phyloP scores from a whole-genome alignment of 2,113 vertebrate species.

The Blennius ocellaris region DNA sequence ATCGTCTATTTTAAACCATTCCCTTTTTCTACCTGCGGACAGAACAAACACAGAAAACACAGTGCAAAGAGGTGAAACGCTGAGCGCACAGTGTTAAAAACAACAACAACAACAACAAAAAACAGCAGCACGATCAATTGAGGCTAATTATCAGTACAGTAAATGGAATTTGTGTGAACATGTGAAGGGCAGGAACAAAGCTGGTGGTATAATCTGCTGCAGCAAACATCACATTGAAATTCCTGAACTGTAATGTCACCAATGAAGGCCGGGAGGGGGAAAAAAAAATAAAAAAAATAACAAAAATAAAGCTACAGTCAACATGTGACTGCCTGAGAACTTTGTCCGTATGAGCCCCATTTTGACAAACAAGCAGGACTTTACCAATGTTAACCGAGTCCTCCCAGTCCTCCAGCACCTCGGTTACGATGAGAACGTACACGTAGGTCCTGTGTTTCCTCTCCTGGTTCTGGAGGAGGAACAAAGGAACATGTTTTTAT shows the following conservation, averaged over 20 bases:
- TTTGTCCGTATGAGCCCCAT: conserved; percentile 35
- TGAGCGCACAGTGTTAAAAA: neutral
- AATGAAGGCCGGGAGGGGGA: neutral
- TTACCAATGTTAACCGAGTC: conserved; percentile 98
- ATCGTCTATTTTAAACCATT: conserved; percentile 98
- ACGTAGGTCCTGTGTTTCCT: conserved; percentile 98
- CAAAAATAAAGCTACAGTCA: conserved; percentile 22
- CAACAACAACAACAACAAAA: neutral
- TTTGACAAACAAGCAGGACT: conserved; percentile 44
- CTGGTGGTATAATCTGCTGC: conserved; percentile 24
- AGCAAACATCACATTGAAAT: conserved; percentile 27
- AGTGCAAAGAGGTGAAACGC: conserved; percentile 25
- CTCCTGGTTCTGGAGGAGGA: conserved; percentile 90
- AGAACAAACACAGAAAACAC: conserved; percentile 55
- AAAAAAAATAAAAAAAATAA: too few relatives aligned
- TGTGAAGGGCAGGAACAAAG: conserved; percentile 32
- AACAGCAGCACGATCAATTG: neutral
- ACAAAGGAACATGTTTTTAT: neutral
- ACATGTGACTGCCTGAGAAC: conserved; percentile 50
- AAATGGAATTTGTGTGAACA: conserved; percentile 5
- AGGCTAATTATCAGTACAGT: conserved; percentile 14
- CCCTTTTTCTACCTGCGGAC: conserved; percentile 95
- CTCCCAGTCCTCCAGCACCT: conserved; percentile 98
- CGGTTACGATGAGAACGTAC: conserved; percentile 96
- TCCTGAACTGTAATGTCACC: conserved; percentile 19